These are phyloP conservation scores for Caloenas nicobarica DNA, from an alignment of 2,113 vertebrate genomes.

Conservation along the genomic window DNA sequence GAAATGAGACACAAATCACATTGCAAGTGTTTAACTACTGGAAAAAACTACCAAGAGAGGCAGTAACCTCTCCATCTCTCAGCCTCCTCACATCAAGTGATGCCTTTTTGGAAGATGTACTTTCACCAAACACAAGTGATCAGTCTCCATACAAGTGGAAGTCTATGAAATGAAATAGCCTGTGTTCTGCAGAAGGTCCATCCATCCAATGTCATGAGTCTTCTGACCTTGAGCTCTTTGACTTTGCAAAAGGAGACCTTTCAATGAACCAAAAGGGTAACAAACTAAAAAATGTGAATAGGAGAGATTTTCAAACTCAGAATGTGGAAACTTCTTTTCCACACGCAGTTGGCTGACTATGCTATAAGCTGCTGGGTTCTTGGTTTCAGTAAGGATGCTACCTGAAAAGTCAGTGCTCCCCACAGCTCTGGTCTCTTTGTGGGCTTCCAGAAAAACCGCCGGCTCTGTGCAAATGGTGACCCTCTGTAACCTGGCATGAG, in stretches of 20 bases:
- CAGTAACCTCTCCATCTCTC: not conserved
- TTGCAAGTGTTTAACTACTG: not conserved
- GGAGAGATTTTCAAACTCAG: not conserved
- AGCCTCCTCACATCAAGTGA: not conserved
- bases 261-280: not conserved
- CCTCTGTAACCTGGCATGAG: not conserved
- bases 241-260: not conserved
- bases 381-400: not conserved
- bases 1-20: constrained; percentile 1
- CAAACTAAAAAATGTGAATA: not conserved
- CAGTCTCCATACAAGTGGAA: not conserved
- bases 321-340: not conserved
- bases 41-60: constrained; percentile 10
- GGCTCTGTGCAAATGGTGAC: not conserved
- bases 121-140: not conserved
- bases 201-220: not conserved
- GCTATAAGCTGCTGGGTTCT: not conserved
- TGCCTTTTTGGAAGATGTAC: not conserved
- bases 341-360: not conserved
- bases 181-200: not conserved
- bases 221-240: not conserved
- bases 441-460: not conserved
- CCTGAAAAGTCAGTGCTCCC: not conserved
- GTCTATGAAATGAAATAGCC: not conserved
- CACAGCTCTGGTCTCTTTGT: not conserved